These are phyloP conservation scores for Brachyhypopomus occidentalis DNA, from an alignment of 2,113 vertebrate genomes.

Conservation along the genomic window DNA sequence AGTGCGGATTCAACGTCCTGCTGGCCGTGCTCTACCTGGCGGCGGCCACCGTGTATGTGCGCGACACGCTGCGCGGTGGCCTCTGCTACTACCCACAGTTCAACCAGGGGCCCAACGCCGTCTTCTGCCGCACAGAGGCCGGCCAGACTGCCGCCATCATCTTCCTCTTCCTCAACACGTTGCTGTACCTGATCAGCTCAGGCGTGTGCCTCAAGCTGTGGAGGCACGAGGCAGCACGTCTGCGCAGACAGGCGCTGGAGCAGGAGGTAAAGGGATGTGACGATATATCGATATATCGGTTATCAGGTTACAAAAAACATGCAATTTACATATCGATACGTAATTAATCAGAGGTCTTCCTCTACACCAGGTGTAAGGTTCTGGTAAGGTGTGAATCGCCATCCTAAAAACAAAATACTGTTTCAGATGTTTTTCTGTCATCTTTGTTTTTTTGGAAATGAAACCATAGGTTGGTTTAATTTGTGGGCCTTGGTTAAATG, in stretches of 20 bases:
- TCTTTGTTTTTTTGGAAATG: too few relatives aligned
- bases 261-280: constrained; percentile 74
- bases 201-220: constrained; percentile 87
- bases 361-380: too few relatives aligned
- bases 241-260: constrained; percentile 73
- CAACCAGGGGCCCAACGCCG: constrained; percentile 80
- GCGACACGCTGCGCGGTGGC: constrained; percentile 87
- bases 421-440: too few relatives aligned
- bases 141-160: constrained; percentile 89
- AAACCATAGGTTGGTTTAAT: too few relatives aligned
- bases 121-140: constrained; percentile 88
- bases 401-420: too few relatives aligned
- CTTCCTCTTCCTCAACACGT: constrained; percentile 86
- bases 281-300: too few relatives aligned
- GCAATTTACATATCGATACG: too few relatives aligned
- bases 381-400: too few relatives aligned
- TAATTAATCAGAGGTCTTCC: too few relatives aligned
- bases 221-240: constrained; percentile 87
- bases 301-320: too few relatives aligned
- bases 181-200: constrained; percentile 84
- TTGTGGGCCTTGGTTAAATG: too few relatives aligned
- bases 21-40: constrained; percentile 84
- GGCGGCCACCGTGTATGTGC: constrained; percentile 85
- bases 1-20: constrained; percentile 84
- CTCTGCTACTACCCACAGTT: constrained; percentile 86